Evolutionary conservation across 2,888 invertebrate species (phyloP), one percentile per base, ranked within the genome.

Genomic region (Luperina nickerlii): DNA sequence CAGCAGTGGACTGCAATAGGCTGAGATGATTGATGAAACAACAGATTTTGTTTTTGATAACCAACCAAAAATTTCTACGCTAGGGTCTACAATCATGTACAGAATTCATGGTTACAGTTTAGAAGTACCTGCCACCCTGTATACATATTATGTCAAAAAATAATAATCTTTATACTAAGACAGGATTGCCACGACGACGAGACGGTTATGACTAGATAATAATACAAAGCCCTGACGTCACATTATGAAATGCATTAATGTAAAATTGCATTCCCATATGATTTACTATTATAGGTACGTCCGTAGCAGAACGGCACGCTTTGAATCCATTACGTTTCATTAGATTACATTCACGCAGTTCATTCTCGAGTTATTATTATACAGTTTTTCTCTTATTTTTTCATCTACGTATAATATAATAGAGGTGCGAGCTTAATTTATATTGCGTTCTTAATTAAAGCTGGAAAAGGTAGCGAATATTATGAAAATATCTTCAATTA

Each of bases 241-340:
- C 45, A 60, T 54, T 76, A 79, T 87, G 68, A 84, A 87, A 89
- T 83, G 83, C 83, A 88, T 85, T 87, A 85, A 90, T 87, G 75
- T 85, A 85, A 90, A 89, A 91, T 89, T 86, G 88, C 87, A 90
- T 87, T 74, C 82, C 72, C 81, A 82, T 74, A 77, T 79, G 74
- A 60, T 77, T 83, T 78, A 81, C 65, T 82, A 72, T 38, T 57
- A 11, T 54, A n/a, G 11, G 18, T 67, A 66, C 11, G n/a, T 13
- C 15, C 68, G 79, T 78, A 83, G 80, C 77, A 82, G 88, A 86
- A 79, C 51, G 48, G 27, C 48, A 48, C 63, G 48, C 67, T 74
- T 66, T 74, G 72, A 88, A 78, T 83, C 72, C 75, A 85, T 88
- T 83, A 82, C 77, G 71, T 85, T 85, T 75, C 74, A 79, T 83